Percentiles rank a stretch among this genome's conserved stretches.
These are phyloP conservation scores for Onychomys arenicola DNA, from an alignment of 2,797 vertebrate species.

Conservation along the genomic window DNA sequence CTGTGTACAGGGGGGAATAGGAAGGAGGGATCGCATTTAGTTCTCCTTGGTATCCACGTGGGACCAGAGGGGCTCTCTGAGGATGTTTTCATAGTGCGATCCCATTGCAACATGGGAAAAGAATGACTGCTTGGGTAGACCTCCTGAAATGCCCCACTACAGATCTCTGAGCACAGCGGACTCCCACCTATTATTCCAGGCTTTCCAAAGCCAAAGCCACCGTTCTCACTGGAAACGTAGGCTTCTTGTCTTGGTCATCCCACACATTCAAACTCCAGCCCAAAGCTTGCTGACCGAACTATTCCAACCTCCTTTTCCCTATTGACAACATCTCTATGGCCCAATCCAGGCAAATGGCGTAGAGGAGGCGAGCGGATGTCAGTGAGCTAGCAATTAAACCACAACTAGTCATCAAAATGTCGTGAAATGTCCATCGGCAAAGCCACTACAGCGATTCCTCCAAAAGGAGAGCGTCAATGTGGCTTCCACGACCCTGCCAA, in stretches of 20 bases:
- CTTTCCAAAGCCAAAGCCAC: not conserved
- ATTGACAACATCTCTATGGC: not conserved
- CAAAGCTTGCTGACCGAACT: not conserved
- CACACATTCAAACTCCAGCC: not conserved
- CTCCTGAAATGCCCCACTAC: not conserved
- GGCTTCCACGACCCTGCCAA: not conserved
- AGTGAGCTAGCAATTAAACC: not conserved
- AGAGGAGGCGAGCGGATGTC: not conserved
- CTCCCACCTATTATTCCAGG: not conserved
- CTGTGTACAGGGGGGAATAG: accelerated
- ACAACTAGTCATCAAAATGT: not conserved
- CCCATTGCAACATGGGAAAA: not conserved
- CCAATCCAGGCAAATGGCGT: not conserved
- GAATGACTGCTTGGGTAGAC: not conserved
- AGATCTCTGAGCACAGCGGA: not conserved
- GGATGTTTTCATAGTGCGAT: not conserved
- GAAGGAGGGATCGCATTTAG: not conserved
- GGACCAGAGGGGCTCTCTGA: not conserved
- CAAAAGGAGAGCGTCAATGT: not conserved
- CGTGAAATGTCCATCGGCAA: not conserved
- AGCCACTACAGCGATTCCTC: not conserved
- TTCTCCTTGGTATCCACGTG: not conserved
- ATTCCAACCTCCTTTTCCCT: not conserved
- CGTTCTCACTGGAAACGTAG: not conserved
- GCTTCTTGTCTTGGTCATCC: not conserved